Evolutionary conservation across 2,113 vertebrate genomes (phyloP).

Genomic region (Arenaria interpres): DNA sequence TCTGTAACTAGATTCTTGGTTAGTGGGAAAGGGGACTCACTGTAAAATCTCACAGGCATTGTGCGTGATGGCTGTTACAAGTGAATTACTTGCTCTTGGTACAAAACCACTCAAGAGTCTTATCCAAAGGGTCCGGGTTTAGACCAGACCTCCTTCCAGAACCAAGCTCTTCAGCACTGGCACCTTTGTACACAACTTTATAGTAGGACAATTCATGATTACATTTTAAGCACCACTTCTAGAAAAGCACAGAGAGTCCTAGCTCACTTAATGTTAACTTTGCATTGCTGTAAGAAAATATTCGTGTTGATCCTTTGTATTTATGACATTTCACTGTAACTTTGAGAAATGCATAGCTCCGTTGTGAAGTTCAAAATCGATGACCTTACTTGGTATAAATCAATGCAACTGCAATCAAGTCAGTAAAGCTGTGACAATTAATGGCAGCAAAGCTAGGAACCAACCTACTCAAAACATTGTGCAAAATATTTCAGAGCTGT

Average conservation of each 20-base stretch:
- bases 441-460: neutral
- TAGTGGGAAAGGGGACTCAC: neutral
- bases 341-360: neutral
- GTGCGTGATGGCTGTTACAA: neutral
- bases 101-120: neutral
- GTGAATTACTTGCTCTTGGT: rapidly evolving
- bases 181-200: neutral
- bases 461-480: neutral
- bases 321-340: neutral
- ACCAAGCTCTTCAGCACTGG: rapidly evolving
- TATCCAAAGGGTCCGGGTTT: neutral
- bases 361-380: neutral
- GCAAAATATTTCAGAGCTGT: neutral
- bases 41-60: neutral
- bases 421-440: conserved; percentile 21
- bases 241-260: neutral
- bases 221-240: neutral
- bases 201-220: neutral
- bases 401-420: conserved; percentile 23
- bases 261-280: neutral
- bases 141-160: neutral
- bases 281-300: neutral
- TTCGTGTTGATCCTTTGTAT: neutral
- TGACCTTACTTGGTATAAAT: neutral
- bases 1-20: neutral